Evolutionary conservation across 2,888 invertebrate species (phyloP).

Genomic region (Perizoma affinitatum): DNA sequence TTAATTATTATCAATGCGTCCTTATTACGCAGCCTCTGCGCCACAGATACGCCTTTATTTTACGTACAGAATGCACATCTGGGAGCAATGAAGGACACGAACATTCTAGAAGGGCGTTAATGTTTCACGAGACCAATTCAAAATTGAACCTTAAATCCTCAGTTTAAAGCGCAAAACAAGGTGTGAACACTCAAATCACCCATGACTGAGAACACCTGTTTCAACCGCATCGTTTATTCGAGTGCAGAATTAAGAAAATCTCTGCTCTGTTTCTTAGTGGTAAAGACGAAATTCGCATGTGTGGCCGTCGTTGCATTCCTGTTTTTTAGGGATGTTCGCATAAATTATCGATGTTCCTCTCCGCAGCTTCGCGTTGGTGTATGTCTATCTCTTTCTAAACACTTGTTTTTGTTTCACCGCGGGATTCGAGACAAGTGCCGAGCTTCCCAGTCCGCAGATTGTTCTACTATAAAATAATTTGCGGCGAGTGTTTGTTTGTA

Average conservation of each 20-base stretch:
- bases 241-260: conserved; percentile 38
- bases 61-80: conserved; percentile 78
- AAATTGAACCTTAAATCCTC: conserved; percentile 34
- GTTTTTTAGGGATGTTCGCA: conserved; percentile 81
- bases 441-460: conserved; percentile 59
- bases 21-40: conserved; percentile 66
- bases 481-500: conserved; percentile 50
- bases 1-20: conserved; percentile 70
- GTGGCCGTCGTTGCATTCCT: conserved; percentile 64
- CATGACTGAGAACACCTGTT: conserved; percentile 79
- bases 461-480: conserved; percentile 33
- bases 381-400: conserved; percentile 69
- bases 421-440: conserved; percentile 64
- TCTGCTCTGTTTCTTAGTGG: not conserved
- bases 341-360: conserved; percentile 82
- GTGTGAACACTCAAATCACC: conserved; percentile 43
- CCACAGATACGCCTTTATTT: conserved; percentile 68
- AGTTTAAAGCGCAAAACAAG: conserved; percentile 34
- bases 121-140: conserved; percentile 3
- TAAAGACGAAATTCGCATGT: conserved; percentile 47
- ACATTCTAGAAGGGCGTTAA: conserved; percentile 48
- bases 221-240: conserved; percentile 73
- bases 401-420: conserved; percentile 76
- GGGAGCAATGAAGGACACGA: conserved; percentile 70
- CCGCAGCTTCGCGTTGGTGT: conserved; percentile 61